Conservation (phyloP, 1,140 invertebrate species). For the Lepidurus couesii region DNA sequence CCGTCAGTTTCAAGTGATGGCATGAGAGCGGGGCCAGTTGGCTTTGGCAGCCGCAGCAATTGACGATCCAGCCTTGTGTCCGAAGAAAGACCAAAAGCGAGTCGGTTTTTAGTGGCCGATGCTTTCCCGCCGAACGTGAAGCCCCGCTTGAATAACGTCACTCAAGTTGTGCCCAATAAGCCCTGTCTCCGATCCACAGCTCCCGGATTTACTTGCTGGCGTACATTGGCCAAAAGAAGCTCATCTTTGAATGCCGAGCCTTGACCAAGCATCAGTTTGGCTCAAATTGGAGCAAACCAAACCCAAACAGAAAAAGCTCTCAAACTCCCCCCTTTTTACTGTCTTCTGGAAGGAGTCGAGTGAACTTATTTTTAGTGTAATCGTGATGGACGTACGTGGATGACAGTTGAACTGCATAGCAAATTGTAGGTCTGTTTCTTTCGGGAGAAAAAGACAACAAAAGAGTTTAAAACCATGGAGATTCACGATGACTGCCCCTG, state of each 20-base stretch:
- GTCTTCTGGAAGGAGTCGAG: too few species aligned
- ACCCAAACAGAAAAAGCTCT: too few species aligned
- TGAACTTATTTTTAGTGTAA: background rate
- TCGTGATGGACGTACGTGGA: background rate
- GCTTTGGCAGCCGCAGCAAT: background rate
- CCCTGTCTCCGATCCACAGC: background rate
- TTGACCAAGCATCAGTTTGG: too few species aligned
- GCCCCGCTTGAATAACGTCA: background rate
- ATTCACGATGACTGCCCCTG: background rate
- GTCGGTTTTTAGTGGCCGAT: background rate
- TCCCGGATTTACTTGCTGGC: background rate
- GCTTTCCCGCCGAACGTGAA: background rate
- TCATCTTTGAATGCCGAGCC: too few species aligned
- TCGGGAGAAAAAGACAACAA: too few species aligned
- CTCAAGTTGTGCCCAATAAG: background rate
- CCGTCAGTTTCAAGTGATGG: background rate
- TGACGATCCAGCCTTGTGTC: background rate
- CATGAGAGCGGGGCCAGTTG: background rate
- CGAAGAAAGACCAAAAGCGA: background rate
- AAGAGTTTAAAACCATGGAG: background rate
- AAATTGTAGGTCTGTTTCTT: too few species aligned
- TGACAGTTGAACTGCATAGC: background rate
- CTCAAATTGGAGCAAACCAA: too few species aligned
- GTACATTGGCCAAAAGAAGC: background rate
- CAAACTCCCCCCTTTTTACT: too few species aligned